Percentiles rank a stretch among this genome's conserved stretches.
phyloP scores from a whole-genome alignment of 2,888 invertebrate genomes.

The Palloptera scutellata region DNA sequence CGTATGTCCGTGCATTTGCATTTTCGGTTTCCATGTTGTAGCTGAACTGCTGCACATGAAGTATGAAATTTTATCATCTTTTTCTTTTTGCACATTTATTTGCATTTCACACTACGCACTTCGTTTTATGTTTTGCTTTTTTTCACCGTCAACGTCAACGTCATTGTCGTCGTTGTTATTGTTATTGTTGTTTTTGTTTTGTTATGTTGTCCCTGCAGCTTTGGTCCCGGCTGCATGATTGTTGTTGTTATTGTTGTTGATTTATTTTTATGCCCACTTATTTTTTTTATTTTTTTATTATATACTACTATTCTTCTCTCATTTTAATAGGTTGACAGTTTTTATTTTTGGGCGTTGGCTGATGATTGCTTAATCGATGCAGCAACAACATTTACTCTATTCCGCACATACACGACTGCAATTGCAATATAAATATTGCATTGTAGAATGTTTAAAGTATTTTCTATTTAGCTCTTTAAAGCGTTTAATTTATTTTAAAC shows the following conservation, averaged over 20 bases:
- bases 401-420: background rate
- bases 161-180: conserved; percentile 12
- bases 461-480: background rate
- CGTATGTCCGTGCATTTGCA: too few species aligned
- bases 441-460: background rate
- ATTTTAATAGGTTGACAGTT: conserved; percentile 28
- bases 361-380: background rate
- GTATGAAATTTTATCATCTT: too few species aligned
- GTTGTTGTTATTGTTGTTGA: conserved; percentile 13
- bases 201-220: background rate
- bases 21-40: too few species aligned
- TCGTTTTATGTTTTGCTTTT: background rate
- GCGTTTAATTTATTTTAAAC: background rate
- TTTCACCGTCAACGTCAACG: too few species aligned
- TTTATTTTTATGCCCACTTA: conserved; percentile 5
- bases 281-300: conserved; percentile 7
- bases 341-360: conserved; percentile 34
- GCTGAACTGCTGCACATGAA: too few species aligned
- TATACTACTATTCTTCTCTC: background rate
- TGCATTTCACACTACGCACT: conserved; percentile 8
- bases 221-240: background rate
- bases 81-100: background rate
- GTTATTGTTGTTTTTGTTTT: conserved; percentile 12
- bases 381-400: background rate
- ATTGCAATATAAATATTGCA: background rate